A percentile compares a stretch with the other conserved stretches of the same genome.
phyloP scores from a whole-genome alignment of 1,140 invertebrate species.

The Drosophila malerkotliana region DNA sequence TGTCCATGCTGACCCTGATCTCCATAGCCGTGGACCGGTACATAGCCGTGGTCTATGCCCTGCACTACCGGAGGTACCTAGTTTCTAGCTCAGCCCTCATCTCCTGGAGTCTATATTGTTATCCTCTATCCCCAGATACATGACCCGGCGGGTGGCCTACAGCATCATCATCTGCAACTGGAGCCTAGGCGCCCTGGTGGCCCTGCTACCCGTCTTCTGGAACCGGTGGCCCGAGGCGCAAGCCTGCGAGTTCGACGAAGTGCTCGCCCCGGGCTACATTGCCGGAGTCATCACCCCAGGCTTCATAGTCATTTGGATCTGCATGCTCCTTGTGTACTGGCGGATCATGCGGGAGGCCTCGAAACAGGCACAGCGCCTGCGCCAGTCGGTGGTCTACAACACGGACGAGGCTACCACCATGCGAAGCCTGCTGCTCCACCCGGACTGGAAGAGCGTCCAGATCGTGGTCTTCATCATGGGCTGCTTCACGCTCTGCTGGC shows the following conservation, averaged over 20 bases:
- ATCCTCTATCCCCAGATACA: conserved; percentile 63
- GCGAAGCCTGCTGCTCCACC: conserved; percentile 84
- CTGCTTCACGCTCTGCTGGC: conserved; percentile 90
- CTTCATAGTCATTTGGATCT: conserved; percentile 88
- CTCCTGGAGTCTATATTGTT: not conserved
- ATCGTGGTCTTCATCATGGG: conserved; percentile 89
- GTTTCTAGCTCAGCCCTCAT: not conserved
- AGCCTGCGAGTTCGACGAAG: conserved; percentile 85
- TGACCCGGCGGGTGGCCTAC: conserved; percentile 87
- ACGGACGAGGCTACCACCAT: conserved; percentile 83
- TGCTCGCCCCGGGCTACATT: conserved; percentile 85
- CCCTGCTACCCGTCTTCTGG: conserved; percentile 89
- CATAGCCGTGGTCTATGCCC: conserved; percentile 91
- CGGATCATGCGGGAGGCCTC: conserved; percentile 90
- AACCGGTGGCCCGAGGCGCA: conserved; percentile 87
- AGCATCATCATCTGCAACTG: conserved; percentile 87
- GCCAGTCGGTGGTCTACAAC: conserved; percentile 75
- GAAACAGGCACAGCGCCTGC: conserved; percentile 87
- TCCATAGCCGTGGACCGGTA: conserved; percentile 93
- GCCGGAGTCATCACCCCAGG: conserved; percentile 88
- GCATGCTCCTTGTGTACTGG: conserved; percentile 89
- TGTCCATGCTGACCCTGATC: conserved; percentile 92
- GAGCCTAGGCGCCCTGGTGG: conserved; percentile 86
- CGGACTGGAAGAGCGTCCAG: conserved; percentile 90
- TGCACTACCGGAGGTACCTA: conserved; percentile 87